Evolutionary conservation across 2,888 invertebrate genomes (phyloP), one percentile per base, ranked within the genome.

Genomic region (Drosophila rubida): DNA sequence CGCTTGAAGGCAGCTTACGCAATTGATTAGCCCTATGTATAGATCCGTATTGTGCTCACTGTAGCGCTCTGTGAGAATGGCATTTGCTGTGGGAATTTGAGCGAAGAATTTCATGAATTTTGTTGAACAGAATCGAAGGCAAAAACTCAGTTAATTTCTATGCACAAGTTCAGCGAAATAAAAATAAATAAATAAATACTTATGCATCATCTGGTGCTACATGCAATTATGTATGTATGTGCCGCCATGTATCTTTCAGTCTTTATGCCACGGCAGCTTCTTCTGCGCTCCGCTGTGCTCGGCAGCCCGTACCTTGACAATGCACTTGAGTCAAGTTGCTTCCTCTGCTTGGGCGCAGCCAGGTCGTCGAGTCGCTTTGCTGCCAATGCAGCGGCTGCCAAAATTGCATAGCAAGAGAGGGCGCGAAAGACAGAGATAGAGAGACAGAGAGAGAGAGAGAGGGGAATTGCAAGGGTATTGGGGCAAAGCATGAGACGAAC

Each of bases 261-360:
- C n/a, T 27, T 22, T 65, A 44, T 57, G 55, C 16, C 25, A 45
- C 39, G 32, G 49, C 14, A 46, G 13, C 62, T 48, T 60, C 68
- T 35, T 63, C 49, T 71, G 65, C 51, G 58, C 45, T 55, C 54
- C 45, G 35, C 30, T 30, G 30, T 30, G 30, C 30, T 30, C 30
- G 30, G 30, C 9, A 8, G 42, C 35, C 66, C 70, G 71, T 71
- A 66, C 85, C 85, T 85, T 85, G 85, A 79, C 85, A 85, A 86
- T 85, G 88, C 83, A 83, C 85, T 85, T 85, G 85, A 85, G 75
- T 83, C 79, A 86, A 82, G 80, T 84, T 80, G 84, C 76, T 87
- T 85, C 87, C 82, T 82, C 74, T 60, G 59, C 41, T 64, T 32
- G 48, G 37, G 53, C 60, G 50, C 58, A 41, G 55, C 61, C 73